A percentile compares a stretch with the other conserved stretches of the same genome.
Conservation (phyloP, 2,888 invertebrate genomes). For the Drosophila mulleri region DNA sequence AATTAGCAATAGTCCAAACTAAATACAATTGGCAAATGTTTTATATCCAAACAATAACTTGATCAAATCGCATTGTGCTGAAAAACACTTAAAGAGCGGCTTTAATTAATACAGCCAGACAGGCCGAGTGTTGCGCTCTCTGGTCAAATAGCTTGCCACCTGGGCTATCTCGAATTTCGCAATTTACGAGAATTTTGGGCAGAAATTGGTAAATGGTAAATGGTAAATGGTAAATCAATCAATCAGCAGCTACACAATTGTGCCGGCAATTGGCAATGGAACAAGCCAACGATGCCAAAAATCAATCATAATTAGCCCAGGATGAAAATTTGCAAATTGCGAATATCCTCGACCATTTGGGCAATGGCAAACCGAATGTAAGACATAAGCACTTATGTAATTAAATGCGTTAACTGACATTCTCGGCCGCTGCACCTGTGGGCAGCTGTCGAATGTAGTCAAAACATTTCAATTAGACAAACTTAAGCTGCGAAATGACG, state of each 20-base stretch:
- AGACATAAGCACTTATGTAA: slow-evolving; percentile 79
- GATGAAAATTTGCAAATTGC: neutral
- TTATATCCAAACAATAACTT: slow-evolving; percentile 3
- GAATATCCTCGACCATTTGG: neutral
- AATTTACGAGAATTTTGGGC: slow-evolving; percentile 21
- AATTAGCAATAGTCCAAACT: neutral
- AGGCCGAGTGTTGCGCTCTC: slow-evolving; percentile 8
- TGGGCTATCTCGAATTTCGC: neutral
- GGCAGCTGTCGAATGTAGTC: slow-evolving; percentile 9
- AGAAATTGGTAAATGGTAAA: neutral
- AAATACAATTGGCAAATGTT: slow-evolving; percentile 15
- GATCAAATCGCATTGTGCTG: slow-evolving; percentile 23
- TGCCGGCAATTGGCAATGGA: slow-evolving; percentile 20
- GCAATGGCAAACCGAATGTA: slow-evolving; percentile 49
- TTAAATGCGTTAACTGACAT: slow-evolving; percentile 73
- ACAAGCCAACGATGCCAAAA: neutral
- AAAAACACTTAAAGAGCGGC: slow-evolving; percentile 21
- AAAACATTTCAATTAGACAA: slow-evolving; percentile 81
- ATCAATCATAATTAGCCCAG: slow-evolving; percentile 17
- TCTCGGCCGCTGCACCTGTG: slow-evolving; percentile 5
- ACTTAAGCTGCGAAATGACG: slow-evolving; percentile 63
- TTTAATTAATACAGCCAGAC: slow-evolving; percentile 35
- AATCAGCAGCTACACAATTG: slow-evolving; percentile 40
- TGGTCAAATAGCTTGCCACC: neutral
- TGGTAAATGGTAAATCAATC: slow-evolving; percentile 44